Base-by-base conservation (phyloP, 2,888 invertebrate genomes). In the Nephrotoma guestfalica region DNA sequence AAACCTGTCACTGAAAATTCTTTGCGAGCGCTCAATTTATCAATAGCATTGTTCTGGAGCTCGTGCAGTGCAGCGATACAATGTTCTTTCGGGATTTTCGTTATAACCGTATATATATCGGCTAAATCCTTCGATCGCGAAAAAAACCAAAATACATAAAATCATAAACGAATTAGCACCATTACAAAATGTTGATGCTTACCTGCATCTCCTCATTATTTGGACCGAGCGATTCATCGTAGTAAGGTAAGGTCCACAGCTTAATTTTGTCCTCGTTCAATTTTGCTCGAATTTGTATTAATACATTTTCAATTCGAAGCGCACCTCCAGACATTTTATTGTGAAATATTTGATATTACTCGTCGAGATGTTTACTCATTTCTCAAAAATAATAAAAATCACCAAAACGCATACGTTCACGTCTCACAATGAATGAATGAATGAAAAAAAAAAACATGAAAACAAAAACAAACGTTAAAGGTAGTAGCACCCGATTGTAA, bases 231-330 rank as follows among this genome's bases (percentile, higher is more conserved):
- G 91, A 92, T 18, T 93, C 92, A 42, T 90, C 90, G 86, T 93
- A 93, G 90, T 94, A 96, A 0, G 96, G 96, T 15, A 94, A 92
- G 88, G 95, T 92, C 96, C 97, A 97, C 87, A 97, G 90, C 90
- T 96, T 96, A 5, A 96, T 92, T 88, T 93, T 93, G 87, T 94
- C 94, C 87, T 92, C 91, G 88, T 96, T 95, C 47, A 97, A 91
- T 89, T 93, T 94, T 0, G 94, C 94, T 40, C 95, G 93, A 13
- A 96, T 92, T 91, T 94, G 94, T 86, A 95, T 93, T 15, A 94
- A 91, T 88, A 94, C 91, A 90, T 95, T 94, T 90, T 95, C 95
- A 86, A 90, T 89, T 57, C 84, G 86, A 11, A 87, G 86, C 43
- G 86, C 86, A 30, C 47, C 71, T 9, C 71, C 71, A 30, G 71